A percentile compares a stretch with the other conserved stretches of the same genome.
These are phyloP conservation scores for Lophius americanus DNA, from an alignment of 2,797 vertebrate genomes.

Conservation along the genomic window DNA sequence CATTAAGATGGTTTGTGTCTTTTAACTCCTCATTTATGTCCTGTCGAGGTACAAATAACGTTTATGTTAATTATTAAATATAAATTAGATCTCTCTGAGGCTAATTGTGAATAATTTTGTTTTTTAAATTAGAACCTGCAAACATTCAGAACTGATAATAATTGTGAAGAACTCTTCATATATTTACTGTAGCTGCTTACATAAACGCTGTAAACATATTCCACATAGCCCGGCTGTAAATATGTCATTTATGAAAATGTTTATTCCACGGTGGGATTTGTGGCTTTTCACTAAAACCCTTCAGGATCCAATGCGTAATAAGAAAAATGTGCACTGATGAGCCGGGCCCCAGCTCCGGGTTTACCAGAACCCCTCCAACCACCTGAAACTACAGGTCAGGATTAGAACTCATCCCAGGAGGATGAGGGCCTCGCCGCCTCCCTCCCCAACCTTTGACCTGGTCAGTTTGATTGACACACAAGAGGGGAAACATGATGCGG, in stretches of 20 bases:
- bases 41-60: no score
- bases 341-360: constrained; percentile 26
- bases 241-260: constrained; percentile 18
- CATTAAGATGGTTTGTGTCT: no score
- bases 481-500: constrained; percentile 58
- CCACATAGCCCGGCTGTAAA: not conserved
- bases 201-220: constrained; percentile 1
- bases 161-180: constrained; percentile 4
- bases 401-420: constrained; percentile 64
- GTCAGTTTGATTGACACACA: constrained; percentile 76
- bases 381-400: constrained; percentile 78
- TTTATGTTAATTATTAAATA: no score
- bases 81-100: no score
- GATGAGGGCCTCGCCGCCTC: constrained; percentile 18
- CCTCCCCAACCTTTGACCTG: constrained; percentile 71
- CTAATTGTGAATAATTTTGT: no score
- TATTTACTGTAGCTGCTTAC: constrained; percentile 30
- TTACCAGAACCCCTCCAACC: constrained; percentile 38
- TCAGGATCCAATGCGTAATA: constrained; percentile 60
- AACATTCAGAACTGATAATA: no score
- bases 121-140: no score
- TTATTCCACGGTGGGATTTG: constrained; percentile 41
- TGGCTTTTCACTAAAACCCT: constrained; percentile 38
- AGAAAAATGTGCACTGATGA: constrained; percentile 59
- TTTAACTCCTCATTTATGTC: no score